A percentile compares a stretch with the other conserved stretches of the same genome.
These are phyloP conservation scores for Acrocera orbiculus DNA, from an alignment of 2,888 invertebrate genomes.

Conservation along the genomic window DNA sequence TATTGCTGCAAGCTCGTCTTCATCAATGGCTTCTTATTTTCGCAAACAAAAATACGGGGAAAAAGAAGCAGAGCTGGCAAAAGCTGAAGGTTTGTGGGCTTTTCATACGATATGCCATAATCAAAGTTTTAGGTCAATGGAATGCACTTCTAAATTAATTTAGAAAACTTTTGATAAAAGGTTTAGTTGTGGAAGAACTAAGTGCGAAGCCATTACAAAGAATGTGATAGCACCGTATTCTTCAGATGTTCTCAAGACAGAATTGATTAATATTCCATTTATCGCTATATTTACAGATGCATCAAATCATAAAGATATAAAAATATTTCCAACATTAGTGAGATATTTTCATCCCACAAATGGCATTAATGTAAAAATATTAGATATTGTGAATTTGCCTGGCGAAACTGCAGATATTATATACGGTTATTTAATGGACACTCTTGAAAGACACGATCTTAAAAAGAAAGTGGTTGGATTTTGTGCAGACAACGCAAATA, in stretches of 20 bases:
- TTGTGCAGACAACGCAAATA: constrained; percentile 3
- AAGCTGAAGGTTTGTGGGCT: constrained; percentile 2
- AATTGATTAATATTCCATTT: not conserved
- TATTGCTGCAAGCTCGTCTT: not conserved
- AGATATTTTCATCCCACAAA: constrained; percentile 3
- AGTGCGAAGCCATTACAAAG: not conserved
- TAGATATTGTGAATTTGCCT: constrained; percentile 5
- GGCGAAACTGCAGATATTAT: constrained; percentile 6
- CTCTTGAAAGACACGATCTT: not conserved
- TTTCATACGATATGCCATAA: constrained; percentile 1
- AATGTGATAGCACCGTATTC: constrained; percentile 1
- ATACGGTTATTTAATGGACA: not conserved
- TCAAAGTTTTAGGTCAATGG: constrained; percentile 3
- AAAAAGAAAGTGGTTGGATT: not conserved
- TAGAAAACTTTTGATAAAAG: constrained; percentile 1
- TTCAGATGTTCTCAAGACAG: not conserved
- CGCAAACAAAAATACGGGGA: not conserved
- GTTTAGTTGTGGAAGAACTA: constrained; percentile 1
- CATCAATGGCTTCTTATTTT: not conserved
- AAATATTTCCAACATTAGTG: constrained; percentile 5
- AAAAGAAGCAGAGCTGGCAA: not conserved
- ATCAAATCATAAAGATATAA: constrained; percentile 5
- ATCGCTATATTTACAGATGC: constrained; percentile 7
- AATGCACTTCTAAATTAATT: constrained; percentile 2
- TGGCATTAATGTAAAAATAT: constrained; percentile 3